These are phyloP conservation scores for Diacarnus erythraeanus DNA, from an alignment of 37 sponge, comb jelly and placozoan genomes.

Conservation along the genomic window DNA sequence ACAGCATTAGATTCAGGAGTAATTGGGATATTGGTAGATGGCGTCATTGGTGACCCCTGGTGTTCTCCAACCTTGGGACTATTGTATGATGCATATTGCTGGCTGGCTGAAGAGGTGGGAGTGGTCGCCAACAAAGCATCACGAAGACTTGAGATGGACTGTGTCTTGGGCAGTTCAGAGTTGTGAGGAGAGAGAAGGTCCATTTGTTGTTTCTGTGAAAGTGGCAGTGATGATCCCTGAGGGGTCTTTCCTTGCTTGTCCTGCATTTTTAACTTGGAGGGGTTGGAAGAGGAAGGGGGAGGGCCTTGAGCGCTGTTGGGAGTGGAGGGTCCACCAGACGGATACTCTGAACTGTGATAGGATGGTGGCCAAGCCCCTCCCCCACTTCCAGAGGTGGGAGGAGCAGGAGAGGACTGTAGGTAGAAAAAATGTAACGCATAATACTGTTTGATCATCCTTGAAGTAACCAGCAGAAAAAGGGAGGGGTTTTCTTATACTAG, in stretches of 20 bases:
- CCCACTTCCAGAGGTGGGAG: not conserved
- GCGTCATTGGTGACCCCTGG: slow-evolving; percentile 31
- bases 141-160: slow-evolving; percentile 55
- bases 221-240: not conserved
- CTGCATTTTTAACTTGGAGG: not conserved
- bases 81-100: slow-evolving; percentile 19
- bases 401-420: not conserved
- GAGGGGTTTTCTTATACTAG: too few relatives aligned
- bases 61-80: slow-evolving; percentile 1
- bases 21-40: slow-evolving; percentile 3
- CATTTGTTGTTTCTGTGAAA: not conserved
- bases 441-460: too few relatives aligned
- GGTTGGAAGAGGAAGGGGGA: not conserved
- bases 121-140: slow-evolving; percentile 41
- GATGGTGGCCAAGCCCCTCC: not conserved
- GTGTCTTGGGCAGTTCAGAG: slow-evolving; percentile 33
- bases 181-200: slow-evolving; percentile 2
- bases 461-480: too few relatives aligned
- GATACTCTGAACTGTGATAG: slow-evolving; percentile 3
- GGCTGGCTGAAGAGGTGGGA: not conserved
- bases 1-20: slow-evolving; percentile 31
- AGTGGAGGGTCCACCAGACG: slow-evolving; percentile 20
- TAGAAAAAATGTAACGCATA: too few relatives aligned
- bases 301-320: not conserved
- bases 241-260: not conserved